These are phyloP conservation scores for Thamnophis elegans DNA, from an alignment of 2,797 vertebrate genomes.

Conservation along the genomic window DNA sequence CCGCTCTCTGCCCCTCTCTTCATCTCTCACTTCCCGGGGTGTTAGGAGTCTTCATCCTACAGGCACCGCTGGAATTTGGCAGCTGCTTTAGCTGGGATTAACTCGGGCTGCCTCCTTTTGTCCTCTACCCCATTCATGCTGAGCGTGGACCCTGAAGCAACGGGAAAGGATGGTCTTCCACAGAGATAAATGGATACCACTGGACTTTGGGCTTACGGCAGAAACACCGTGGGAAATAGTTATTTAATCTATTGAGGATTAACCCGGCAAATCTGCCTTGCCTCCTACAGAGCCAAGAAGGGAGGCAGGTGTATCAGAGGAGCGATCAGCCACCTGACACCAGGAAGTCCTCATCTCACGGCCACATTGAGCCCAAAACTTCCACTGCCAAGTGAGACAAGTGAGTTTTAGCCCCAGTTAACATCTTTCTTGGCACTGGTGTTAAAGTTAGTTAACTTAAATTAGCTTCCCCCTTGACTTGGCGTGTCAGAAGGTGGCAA, in stretches of 20 bases:
- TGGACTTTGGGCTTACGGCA: not conserved
- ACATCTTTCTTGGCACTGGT: not conserved
- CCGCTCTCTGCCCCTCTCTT: not conserved
- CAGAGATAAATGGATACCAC: not conserved
- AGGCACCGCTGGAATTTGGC: not conserved
- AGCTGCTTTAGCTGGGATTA: not conserved
- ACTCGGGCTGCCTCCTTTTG: not conserved
- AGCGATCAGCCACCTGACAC: conserved; percentile 30
- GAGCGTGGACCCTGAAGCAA: not conserved
- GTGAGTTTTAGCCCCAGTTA: not conserved
- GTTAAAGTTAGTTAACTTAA: not conserved
- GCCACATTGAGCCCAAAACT: not conserved
- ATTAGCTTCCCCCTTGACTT: not conserved
- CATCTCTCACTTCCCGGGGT: not conserved
- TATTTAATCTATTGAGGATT: conserved; percentile 33
- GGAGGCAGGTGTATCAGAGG: conserved; percentile 11
- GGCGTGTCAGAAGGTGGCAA: not conserved
- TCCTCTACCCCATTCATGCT: not conserved
- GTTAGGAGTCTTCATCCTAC: not conserved
- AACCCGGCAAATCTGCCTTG: not conserved
- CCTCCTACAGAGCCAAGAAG: fast-evolving
- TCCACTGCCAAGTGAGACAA: not conserved
- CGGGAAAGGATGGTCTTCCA: conserved; percentile 7
- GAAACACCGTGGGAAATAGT: not conserved
- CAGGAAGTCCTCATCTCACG: not conserved